Conservation (phyloP, 1,140 invertebrate genomes). For the Dolichoris vasculosae region DNA sequence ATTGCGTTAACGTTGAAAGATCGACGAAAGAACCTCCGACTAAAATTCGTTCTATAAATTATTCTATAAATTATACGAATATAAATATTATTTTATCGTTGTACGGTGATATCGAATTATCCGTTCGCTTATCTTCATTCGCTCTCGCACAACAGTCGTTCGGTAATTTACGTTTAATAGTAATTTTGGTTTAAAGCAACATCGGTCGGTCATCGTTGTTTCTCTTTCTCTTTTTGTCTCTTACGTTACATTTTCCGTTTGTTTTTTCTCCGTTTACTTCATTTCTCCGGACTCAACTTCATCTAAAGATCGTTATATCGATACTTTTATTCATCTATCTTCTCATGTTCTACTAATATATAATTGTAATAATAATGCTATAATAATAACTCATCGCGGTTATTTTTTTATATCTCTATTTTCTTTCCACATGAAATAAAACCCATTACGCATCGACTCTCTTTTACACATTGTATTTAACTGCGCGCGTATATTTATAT, state of each 20-base stretch:
- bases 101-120: background rate
- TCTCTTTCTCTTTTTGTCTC: background rate
- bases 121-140: background rate
- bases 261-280: background rate
- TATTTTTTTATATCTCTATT: background rate
- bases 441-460: background rate
- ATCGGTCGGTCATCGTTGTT: constrained; percentile 57
- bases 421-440: constrained; percentile 19
- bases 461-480: constrained; percentile 5
- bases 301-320: constrained; percentile 35
- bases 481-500: constrained; percentile 27
- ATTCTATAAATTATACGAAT: background rate
- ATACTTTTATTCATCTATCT: constrained; percentile 12
- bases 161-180: constrained; percentile 51
- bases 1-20: no score
- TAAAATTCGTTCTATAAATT: no score
- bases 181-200: constrained; percentile 59
- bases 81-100: background rate
- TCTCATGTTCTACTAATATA: constrained; percentile 10
- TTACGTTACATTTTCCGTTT: background rate
- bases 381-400: background rate
- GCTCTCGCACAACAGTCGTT: background rate
- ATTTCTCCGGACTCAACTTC: background rate
- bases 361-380: constrained; percentile 33
- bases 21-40: no score